Base-by-base conservation (phyloP, 1,140 invertebrate genomes). In the Eciton burchellii region DNA sequence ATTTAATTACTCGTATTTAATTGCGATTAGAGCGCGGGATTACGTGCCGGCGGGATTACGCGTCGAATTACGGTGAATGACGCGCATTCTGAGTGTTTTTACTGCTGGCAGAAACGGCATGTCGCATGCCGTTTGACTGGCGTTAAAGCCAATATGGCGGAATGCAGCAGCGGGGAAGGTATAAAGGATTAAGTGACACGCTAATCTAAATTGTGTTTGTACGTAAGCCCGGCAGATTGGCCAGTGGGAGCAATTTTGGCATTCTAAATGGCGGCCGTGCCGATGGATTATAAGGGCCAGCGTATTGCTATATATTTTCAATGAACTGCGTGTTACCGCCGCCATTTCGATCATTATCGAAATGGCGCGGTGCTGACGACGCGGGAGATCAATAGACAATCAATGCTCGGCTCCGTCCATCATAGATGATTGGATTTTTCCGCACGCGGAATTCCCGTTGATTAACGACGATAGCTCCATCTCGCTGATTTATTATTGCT, bases 1-100 rank as follows among this genome's bases (percentile, higher is more conserved):
- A 79, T 79, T 79, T 79, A 79, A 79, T 79, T 63, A 68, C 74
- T 79, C 74, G 63, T 56, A 62, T 79, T 79, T 79, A 79, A 68
- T 68, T 63, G 63, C 26, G 74, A 79, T 79, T 79, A 79, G 21
- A 62, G 74, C 35, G 45, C 59, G 49, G 72, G 26, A 72, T 72
- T 72, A 72, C 68, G 29, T 41, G 21, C 11, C 43, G 35, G 41
- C n/a, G 62, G 57, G 57, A 79, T 79, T 79, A 70, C 63, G 43
- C 74, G 52, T 54, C 54, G 63, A 68, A 70, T 79, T 79, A 79
- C 52, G 68, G 54, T 49, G 43, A 56, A n/a, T 35, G 35, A 35
- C 35, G 35, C 16, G 74, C 49, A 63, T 68, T 49, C 63, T 57
- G 74, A 79, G 41, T 56, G 63, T 79, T 77, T 68, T 79, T 70